A percentile compares a stretch with the other conserved stretches of the same genome.
phyloP scores from a whole-genome alignment of 2,888 invertebrate genomes.

The Geophilus truncorum region DNA sequence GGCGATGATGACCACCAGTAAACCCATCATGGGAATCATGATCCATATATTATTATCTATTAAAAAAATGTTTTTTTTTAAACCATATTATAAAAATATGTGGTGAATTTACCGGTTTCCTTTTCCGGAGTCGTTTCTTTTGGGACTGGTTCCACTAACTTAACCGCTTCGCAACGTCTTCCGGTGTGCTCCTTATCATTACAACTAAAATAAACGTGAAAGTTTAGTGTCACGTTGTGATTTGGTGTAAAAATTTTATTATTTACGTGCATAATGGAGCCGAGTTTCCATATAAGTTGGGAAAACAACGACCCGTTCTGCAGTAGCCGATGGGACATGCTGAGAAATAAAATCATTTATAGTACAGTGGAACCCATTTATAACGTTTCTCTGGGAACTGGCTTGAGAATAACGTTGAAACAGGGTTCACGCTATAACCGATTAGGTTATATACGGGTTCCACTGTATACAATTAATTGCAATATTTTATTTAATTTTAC shows the following conservation, averaged over 20 bases:
- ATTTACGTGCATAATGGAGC: not conserved
- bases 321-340: not conserved
- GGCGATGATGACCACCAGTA: not conserved
- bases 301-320: not conserved
- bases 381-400: too few species aligned
- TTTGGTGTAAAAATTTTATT: not conserved
- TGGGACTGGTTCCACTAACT: not conserved
- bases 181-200: not conserved
- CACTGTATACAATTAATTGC: too few species aligned
- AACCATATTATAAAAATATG: too few species aligned
- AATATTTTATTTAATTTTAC: too few species aligned
- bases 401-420: too few species aligned
- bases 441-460: too few species aligned
- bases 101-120: not conserved
- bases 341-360: not conserved
- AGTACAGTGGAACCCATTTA: too few species aligned
- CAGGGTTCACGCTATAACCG: too few species aligned
- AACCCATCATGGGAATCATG: not conserved
- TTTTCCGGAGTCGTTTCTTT: not conserved
- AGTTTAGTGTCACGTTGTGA: too few species aligned
- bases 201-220: too few species aligned
- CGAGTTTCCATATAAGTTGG: not conserved
- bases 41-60: not conserved
- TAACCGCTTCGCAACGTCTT: not conserved
- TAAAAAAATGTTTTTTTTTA: too few species aligned